These are phyloP conservation scores for Psilanteris sp. DNA, from an alignment of 1,140 invertebrate species.

Conservation along the genomic window DNA sequence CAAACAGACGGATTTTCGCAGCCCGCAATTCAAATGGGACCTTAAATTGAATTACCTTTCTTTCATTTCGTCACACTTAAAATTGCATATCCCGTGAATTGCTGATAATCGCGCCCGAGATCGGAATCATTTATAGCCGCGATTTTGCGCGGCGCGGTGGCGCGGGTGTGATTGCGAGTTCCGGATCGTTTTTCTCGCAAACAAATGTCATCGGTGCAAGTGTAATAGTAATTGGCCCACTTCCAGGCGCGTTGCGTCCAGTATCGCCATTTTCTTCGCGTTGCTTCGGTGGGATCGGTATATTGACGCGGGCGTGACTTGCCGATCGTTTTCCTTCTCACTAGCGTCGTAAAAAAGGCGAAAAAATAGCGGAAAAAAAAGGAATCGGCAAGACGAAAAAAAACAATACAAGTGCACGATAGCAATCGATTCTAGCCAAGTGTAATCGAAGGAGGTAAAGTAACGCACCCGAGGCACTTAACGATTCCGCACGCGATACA, in stretches of 20 bases:
- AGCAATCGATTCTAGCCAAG: slow-evolving; percentile 58
- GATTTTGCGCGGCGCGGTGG: too few species aligned
- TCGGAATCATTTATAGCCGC: too few species aligned
- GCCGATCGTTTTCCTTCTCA: slow-evolving; percentile 38
- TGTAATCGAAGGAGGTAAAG: slow-evolving; percentile 54
- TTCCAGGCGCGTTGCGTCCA: slow-evolving; percentile 44
- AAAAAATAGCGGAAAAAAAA: slow-evolving; percentile 25
- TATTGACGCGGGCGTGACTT: slow-evolving; percentile 59
- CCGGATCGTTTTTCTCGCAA: slow-evolving; percentile 23
- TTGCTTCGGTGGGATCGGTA: slow-evolving; percentile 30
- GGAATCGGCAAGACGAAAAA: slow-evolving; percentile 19
- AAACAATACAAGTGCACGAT: slow-evolving; percentile 54
- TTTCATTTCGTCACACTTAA: slow-evolving; percentile 9
- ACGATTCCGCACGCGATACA: slow-evolving; percentile 70
- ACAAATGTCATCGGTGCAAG: slow-evolving; percentile 31
- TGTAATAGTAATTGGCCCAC: slow-evolving; percentile 59
- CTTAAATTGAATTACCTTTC: slow-evolving; percentile 16
- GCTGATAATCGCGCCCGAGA: too few species aligned
- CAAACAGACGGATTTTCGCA: slow-evolving; percentile 37
- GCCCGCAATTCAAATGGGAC: slow-evolving; percentile 9
- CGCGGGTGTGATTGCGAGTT: too few species aligned
- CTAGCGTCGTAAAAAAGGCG: slow-evolving; percentile 15
- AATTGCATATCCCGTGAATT: too few species aligned
- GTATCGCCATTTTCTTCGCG: slow-evolving; percentile 44
- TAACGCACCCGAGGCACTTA: slow-evolving; percentile 66